A percentile compares a stretch with the other conserved stretches of the same genome.
These are phyloP conservation scores for Linnaemya vulpina DNA, from an alignment of 2,888 invertebrate genomes.

Conservation along the genomic window DNA sequence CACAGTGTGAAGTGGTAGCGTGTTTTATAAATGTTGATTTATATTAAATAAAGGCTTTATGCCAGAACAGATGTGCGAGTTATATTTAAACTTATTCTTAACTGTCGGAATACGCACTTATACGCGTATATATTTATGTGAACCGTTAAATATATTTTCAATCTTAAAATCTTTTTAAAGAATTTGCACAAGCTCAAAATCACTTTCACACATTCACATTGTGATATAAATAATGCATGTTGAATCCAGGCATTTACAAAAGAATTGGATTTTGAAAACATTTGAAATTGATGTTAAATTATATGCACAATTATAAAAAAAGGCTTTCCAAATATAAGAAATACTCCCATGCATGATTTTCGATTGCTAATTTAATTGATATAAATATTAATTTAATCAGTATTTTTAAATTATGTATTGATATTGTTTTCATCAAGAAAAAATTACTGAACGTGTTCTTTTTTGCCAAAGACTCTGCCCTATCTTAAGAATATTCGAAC, in stretches of 20 bases:
- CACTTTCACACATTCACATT: background rate
- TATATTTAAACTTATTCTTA: slow-evolving; percentile 9
- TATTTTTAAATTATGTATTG: too few species aligned
- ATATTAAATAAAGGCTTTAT: background rate
- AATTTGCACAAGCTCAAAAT: background rate
- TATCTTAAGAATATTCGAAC: too few species aligned
- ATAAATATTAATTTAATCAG: too few species aligned
- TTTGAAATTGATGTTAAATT: too few species aligned
- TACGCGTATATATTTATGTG: slow-evolving; percentile 43
- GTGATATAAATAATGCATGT: background rate
- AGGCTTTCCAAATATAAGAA: too few species aligned
- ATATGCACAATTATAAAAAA: too few species aligned
- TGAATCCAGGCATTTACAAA: background rate
- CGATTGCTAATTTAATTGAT: too few species aligned
- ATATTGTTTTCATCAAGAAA: too few species aligned
- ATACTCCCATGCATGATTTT: too few species aligned
- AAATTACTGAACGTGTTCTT: too few species aligned
- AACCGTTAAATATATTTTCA: slow-evolving; percentile 55
- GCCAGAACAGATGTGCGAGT: background rate
- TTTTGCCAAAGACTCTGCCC: too few species aligned
- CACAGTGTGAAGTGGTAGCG: slow-evolving; percentile 11
- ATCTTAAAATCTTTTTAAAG: slow-evolving; percentile 33
- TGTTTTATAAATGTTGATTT: slow-evolving; percentile 11
- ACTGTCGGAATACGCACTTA: slow-evolving; percentile 42
- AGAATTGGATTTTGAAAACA: background rate